phyloP scores from a whole-genome alignment of 1,140 invertebrate species.

The Diorhabda carinulata region DNA sequence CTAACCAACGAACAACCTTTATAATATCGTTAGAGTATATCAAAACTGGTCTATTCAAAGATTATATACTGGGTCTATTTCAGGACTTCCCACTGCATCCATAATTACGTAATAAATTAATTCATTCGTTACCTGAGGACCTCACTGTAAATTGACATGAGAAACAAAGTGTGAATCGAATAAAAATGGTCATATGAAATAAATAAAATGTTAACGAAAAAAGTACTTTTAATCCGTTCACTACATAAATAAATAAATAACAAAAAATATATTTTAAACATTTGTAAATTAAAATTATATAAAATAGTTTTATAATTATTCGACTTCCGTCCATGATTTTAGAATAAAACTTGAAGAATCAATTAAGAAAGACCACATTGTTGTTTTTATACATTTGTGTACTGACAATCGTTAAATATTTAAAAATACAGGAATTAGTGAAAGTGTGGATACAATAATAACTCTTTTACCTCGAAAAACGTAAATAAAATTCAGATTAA shows the following conservation, averaged over 20 bases:
- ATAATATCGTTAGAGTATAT: no score
- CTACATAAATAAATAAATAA: slow-evolving; percentile 3
- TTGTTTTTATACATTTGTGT: not conserved
- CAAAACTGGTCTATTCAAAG: no score
- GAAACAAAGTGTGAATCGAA: no score
- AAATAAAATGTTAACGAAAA: not conserved
- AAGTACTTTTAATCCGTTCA: slow-evolving; percentile 2
- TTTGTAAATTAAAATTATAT: slow-evolving; percentile 3
- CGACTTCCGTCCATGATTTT: not conserved
- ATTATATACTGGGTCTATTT: no score
- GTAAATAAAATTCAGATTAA: not conserved
- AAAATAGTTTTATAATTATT: slow-evolving; percentile 1
- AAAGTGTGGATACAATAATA: not conserved
- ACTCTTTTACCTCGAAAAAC: not conserved
- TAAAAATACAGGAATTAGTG: not conserved
- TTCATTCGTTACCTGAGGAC: no score
- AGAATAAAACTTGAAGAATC: not conserved
- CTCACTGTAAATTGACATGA: no score
- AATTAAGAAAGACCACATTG: not conserved
- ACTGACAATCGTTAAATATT: not conserved
- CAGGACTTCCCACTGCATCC: no score
- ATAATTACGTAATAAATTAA: no score
- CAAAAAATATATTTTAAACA: slow-evolving; percentile 3
- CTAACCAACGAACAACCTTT: no score
- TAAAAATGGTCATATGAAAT: not conserved